These are phyloP conservation scores for Atta cephalotes DNA, from an alignment of 1,140 invertebrate genomes.

Conservation along the genomic window DNA sequence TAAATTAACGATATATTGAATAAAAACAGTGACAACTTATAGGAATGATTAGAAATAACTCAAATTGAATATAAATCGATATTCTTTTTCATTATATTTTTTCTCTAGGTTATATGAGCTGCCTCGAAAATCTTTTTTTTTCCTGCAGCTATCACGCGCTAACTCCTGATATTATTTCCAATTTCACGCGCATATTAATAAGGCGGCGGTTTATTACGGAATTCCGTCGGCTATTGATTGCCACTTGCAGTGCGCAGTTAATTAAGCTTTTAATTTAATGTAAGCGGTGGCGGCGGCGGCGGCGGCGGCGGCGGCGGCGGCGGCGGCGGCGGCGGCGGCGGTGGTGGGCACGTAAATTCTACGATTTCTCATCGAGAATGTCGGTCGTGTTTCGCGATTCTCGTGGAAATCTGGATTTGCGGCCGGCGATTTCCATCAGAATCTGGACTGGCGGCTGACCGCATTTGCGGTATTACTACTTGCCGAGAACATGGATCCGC, in stretches of 20 bases:
- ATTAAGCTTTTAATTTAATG: conserved; percentile 69
- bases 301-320: background rate
- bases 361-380: conserved; percentile 63
- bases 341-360: conserved; percentile 25
- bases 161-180: conserved; percentile 22
- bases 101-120: background rate
- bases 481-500: conserved; percentile 62
- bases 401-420: conserved; percentile 72
- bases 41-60: no score
- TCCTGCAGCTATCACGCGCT: background rate
- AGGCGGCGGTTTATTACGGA: conserved; percentile 36
- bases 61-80: no score
- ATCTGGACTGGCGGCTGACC: conserved; percentile 73
- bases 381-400: conserved; percentile 58
- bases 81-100: background rate
- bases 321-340: conserved; percentile 12
- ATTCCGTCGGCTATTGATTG: conserved; percentile 46
- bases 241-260: conserved; percentile 18
- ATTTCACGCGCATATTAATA: conserved; percentile 26
- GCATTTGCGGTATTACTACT: conserved; percentile 74
- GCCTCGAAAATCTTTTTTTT: background rate
- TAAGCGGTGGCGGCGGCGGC: conserved; percentile 9
- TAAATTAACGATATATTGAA: no score
- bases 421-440: conserved; percentile 63
- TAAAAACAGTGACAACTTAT: no score